Evolutionary conservation across 1,140 invertebrate genomes (phyloP), one percentile per base, ranked within the genome.

Genomic region (Orussus abietinus): DNA sequence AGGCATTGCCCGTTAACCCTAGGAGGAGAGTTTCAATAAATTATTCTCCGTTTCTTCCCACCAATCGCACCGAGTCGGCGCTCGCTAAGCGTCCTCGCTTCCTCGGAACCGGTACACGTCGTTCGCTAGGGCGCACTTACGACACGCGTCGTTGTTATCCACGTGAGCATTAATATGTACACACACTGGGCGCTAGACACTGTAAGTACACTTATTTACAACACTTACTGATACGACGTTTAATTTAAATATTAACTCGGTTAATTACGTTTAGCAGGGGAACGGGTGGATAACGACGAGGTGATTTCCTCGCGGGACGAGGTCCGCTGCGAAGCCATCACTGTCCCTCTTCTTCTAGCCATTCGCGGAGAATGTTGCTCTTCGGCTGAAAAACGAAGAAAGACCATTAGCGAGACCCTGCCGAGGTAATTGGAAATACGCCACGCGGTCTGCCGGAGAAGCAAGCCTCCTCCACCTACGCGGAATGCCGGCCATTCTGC

Each of bases 171-270:
- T 36, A 36, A 42, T 38, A 46, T 39, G 20, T 42, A 69, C 65
- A 69, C 66, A 65, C 67, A 71, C 62, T 69, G 58, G 60, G 60
- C 62, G 63, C 61, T 72, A 62, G 63, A 65, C 68, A 74, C 69
- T 71, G 70, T 72, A 74, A 71, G 69, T 74, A 74, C 69, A 72
- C 62, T 64, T 74, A 74, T 74, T 72, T 74, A 73, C 70, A 72
- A 65, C 66, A 72, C 66, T 69, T 57, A 61, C 62, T 64, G 60
- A 54, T 57, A 68, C 67, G 66, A 62, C 54, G 45, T 56, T 60
- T 28, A 32, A 30, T 45, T 55, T 53, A 49, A 37, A 49, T 55
- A 38, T 55, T 36, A 18, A 44, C 40, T 45, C 15, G 21, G 30
- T 49, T 32, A 35, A 41, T 43, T 44, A 42, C 34, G 38, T 32